Conservation (phyloP, 1,140 invertebrate species). For the Lepidotrigona ventralis region DNA sequence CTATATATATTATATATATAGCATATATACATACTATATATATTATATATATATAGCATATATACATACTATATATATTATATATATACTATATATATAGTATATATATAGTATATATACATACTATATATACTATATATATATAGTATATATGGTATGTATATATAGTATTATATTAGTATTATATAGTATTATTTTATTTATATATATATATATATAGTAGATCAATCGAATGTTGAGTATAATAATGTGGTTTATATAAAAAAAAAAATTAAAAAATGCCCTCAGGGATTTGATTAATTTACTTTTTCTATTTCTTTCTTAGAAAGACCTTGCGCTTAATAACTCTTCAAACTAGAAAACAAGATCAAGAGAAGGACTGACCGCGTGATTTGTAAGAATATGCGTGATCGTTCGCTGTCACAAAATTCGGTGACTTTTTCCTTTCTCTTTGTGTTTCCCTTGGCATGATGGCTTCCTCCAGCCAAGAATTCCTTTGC, state of each 20-base stretch:
- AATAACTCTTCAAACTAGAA: neutral
- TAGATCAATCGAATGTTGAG: too few species aligned
- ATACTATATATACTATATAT: too few species aligned
- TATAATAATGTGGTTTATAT: neutral
- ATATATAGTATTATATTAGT: too few species aligned
- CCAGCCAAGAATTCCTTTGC: conserved; percentile 9
- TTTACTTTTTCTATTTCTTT: neutral
- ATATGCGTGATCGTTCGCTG: neutral
- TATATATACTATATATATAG: too few species aligned
- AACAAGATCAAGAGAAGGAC: neutral
- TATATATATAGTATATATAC: too few species aligned
- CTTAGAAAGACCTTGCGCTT: neutral
- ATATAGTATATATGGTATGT: too few species aligned
- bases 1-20: too few species aligned
- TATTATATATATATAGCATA: too few species aligned
- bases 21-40: too few species aligned
- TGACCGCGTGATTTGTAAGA: neutral
- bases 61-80: too few species aligned
- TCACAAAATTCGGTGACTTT: neutral
- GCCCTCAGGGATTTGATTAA: neutral
- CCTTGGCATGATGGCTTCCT: neutral
- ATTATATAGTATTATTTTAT: too few species aligned
- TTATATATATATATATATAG: too few species aligned
- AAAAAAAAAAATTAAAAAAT: neutral
- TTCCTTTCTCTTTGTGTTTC: neutral